phyloP scores from a whole-genome alignment of 2,113 vertebrate species.

The Onychostoma macrolepis region DNA sequence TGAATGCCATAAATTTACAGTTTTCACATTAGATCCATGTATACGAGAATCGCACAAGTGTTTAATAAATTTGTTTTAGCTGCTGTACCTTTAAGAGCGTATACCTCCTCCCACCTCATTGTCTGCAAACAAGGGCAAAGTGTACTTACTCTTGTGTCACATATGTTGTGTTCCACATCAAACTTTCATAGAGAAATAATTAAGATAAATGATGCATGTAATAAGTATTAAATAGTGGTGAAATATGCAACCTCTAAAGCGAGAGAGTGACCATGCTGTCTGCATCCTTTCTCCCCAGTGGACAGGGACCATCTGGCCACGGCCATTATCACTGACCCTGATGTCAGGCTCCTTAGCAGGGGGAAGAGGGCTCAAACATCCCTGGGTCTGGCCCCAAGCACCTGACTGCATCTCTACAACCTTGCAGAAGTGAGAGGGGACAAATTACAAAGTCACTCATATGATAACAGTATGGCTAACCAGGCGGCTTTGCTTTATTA shows the following conservation, averaged over 20 bases:
- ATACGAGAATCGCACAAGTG: too few species aligned
- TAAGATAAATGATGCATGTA: slow-evolving; percentile 84
- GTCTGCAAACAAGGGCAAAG: slow-evolving; percentile 75
- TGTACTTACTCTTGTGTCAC: slow-evolving; percentile 76
- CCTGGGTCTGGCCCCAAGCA: slow-evolving; percentile 73
- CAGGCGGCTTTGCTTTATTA: background rate
- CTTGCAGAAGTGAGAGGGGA: slow-evolving; percentile 77
- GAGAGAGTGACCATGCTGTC: slow-evolving; percentile 75
- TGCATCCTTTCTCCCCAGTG: slow-evolving; percentile 75
- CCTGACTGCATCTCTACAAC: slow-evolving; percentile 78
- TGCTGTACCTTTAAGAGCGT: background rate
- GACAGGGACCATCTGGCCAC: slow-evolving; percentile 79
- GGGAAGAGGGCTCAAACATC: slow-evolving; percentile 75
- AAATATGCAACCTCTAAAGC: slow-evolving; percentile 80
- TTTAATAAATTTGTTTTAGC: background rate
- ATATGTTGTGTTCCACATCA: slow-evolving; percentile 76
- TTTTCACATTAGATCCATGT: too few species aligned
- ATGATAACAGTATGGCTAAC: slow-evolving; percentile 27
- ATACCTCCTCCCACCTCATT: background rate
- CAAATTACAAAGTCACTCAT: slow-evolving; percentile 60
- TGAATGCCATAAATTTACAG: too few species aligned
- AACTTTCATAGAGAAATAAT: slow-evolving; percentile 82
- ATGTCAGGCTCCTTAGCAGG: slow-evolving; percentile 79
- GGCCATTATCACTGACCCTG: slow-evolving; percentile 74
- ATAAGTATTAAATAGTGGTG: slow-evolving; percentile 79